Evolutionary conservation across 2,888 invertebrate species (phyloP).

Genomic region (Sesamia inferens): DNA sequence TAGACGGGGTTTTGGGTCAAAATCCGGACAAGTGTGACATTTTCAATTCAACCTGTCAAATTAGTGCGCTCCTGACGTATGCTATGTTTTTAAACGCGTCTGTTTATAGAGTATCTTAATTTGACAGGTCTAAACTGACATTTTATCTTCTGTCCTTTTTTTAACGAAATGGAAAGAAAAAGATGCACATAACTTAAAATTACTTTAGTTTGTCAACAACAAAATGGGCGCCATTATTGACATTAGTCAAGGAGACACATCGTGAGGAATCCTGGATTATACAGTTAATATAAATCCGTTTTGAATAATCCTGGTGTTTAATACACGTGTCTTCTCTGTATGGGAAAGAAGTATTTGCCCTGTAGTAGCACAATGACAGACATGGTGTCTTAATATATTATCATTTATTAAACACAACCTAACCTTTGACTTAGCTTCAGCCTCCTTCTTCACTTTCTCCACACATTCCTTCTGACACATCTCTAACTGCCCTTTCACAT

Average conservation of each 20-base stretch:
- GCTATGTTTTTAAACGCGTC: too few relatives aligned
- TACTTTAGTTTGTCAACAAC: too few relatives aligned
- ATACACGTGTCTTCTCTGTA: neutral
- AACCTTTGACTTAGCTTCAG: conserved; percentile 84
- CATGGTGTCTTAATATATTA: neutral
- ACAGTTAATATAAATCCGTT: neutral
- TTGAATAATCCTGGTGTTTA: neutral
- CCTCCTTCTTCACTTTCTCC: conserved; percentile 78
- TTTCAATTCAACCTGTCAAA: too few relatives aligned
- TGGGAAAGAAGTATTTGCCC: neutral
- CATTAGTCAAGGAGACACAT: neutral
- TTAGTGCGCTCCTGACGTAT: too few relatives aligned
- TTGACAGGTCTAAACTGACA: too few relatives aligned
- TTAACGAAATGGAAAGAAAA: too few relatives aligned
- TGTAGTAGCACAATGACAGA: neutral
- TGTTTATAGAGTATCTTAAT: too few relatives aligned
- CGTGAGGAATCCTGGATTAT: neutral
- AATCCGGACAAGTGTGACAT: neutral
- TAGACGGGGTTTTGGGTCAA: neutral
- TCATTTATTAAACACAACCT: neutral
- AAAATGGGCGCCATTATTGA: too few relatives aligned
- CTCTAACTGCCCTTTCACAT: conserved; percentile 75
- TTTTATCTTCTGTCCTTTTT: too few relatives aligned
- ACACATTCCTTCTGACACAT: conserved; percentile 79
- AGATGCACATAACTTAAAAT: too few relatives aligned